A percentile compares a stretch with the other conserved stretches of the same genome.
Conservation (phyloP, 2,113 vertebrate species). For the Rhinolophus ferrumequinum region DNA sequence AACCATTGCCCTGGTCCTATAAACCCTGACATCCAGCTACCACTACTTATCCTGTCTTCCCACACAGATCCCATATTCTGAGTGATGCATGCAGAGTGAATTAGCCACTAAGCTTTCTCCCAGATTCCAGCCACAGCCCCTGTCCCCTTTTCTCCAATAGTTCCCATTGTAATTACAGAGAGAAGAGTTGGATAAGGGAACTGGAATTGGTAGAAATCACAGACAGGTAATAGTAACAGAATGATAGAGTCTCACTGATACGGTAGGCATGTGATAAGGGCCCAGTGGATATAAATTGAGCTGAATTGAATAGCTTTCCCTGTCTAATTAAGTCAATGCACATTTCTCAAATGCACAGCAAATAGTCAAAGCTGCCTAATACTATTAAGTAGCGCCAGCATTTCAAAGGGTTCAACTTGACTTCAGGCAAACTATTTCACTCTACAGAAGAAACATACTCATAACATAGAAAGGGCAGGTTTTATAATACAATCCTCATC, state of each 20-base stretch:
- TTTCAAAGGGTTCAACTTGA: background rate
- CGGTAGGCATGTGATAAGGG: background rate
- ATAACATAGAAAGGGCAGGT: background rate
- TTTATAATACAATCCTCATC: background rate
- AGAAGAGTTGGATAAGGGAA: background rate
- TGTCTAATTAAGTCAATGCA: background rate
- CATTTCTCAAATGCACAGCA: background rate
- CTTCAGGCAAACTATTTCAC: background rate
- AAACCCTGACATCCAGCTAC: no score
- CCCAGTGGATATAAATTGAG: background rate
- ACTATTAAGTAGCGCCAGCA: background rate
- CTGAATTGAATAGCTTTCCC: background rate
- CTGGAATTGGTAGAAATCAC: background rate
- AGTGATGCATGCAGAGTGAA: background rate
- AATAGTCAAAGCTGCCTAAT: background rate
- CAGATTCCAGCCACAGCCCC: background rate
- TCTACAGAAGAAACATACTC: background rate
- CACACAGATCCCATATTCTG: background rate
- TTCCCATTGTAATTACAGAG: background rate
- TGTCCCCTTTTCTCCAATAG: background rate
- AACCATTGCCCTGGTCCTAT: no score
- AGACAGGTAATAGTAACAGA: background rate
- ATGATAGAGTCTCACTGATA: background rate
- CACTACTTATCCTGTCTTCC: background rate
- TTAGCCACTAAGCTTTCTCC: background rate